Conservation (phyloP, 2,797 vertebrate species). For the Pyrocephalus nanus region DNA sequence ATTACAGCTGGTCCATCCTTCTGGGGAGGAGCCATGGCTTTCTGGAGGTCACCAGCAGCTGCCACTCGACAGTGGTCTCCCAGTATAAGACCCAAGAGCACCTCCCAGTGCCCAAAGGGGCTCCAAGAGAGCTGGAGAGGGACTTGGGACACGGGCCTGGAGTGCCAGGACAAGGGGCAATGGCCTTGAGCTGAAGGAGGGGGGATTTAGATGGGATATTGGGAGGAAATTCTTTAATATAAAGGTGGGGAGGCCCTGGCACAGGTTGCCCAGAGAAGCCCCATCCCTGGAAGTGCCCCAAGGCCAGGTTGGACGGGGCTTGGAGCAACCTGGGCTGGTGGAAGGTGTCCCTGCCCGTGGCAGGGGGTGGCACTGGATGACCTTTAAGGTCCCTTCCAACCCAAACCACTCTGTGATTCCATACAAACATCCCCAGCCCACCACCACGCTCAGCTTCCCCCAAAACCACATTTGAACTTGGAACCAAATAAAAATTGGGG, state of each 20-base stretch:
- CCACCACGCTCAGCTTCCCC: accelerated
- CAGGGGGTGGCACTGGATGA: background rate
- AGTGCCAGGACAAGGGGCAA: background rate
- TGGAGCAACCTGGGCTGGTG: background rate
- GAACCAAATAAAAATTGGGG: background rate
- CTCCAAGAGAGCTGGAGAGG: background rate
- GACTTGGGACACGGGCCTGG: background rate
- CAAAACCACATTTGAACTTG: background rate
- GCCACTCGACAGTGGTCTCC: background rate
- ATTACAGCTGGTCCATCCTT: background rate
- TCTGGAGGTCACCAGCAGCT: background rate
- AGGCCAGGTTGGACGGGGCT: background rate
- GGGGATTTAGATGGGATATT: background rate
- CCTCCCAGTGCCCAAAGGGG: background rate
- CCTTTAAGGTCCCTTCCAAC: background rate
- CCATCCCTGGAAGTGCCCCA: background rate
- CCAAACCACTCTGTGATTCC: background rate
- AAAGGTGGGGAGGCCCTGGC: background rate
- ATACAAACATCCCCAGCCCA: background rate
- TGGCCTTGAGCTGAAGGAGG: background rate
- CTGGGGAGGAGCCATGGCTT: background rate
- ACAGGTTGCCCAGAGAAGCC: background rate
- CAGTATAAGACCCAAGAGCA: background rate
- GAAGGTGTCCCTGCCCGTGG: background rate
- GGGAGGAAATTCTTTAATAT: background rate